Evolutionary conservation across 2,888 invertebrate species (phyloP).

Genomic region (Zeuzera pyrina): DNA sequence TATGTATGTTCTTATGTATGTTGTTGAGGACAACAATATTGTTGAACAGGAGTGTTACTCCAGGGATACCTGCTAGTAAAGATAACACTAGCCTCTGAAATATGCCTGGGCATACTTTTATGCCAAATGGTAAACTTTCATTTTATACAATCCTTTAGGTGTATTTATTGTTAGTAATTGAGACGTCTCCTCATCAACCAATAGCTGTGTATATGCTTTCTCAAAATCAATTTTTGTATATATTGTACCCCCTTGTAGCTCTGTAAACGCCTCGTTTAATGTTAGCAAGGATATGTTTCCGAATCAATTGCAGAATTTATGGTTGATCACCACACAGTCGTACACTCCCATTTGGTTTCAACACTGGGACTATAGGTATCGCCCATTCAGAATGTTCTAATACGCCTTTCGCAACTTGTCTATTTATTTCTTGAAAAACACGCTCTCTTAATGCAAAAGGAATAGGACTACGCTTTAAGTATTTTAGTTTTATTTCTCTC

Average conservation of each 20-base stretch:
- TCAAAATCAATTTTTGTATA: conserved; percentile 10
- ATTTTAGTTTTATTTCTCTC: conserved; percentile 2
- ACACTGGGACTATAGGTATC: conserved; percentile 6
- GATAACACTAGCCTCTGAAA: no score
- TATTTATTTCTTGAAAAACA: conserved; percentile 4
- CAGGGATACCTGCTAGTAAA: no score
- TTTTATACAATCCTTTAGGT: conserved; percentile 4
- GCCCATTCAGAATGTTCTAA: conserved; percentile 5
- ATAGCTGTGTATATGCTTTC: conserved; percentile 6
- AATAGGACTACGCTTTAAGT: conserved; percentile 5
- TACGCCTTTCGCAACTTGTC: conserved; percentile 2
- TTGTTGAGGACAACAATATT: no score
- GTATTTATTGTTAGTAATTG: conserved; percentile 4
- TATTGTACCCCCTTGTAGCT: conserved; percentile 1
- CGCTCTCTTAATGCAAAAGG: conserved; percentile 5
- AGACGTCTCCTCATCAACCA: conserved; percentile 5
- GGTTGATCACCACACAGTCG: conserved; percentile 6
- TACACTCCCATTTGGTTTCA: conserved; percentile 3
- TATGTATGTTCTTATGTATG: no score
- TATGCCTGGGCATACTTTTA: no score
- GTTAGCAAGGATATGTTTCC: conserved; percentile 7
- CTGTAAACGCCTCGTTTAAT: conserved; percentile 5
- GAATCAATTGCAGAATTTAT: conserved; percentile 8
- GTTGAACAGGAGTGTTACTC: no score
- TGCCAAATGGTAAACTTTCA: no score